Base-by-base conservation (phyloP, 2,113 vertebrate species). In the Vicugna pacos region DNA sequence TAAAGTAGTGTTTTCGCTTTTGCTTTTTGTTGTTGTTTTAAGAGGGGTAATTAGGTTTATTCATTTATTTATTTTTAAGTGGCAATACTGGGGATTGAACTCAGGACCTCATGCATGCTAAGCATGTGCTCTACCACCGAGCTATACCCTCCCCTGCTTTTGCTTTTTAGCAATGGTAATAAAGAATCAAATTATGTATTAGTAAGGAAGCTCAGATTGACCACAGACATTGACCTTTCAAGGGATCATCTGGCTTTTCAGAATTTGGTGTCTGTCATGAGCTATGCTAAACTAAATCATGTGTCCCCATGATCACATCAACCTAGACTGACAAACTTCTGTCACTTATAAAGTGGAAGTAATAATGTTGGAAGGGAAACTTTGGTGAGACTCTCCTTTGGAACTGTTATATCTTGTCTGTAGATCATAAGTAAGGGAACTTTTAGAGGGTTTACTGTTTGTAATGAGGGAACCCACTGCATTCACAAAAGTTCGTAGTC, bases 161-260 rank as follows among this genome's bases (percentile, higher is more conserved):
- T 79, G 17, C 16, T 54, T 92, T 75, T 85, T 85, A 82, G 54
- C 48, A 86, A n/a, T 77, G 1, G 38, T 65, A 65, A 65, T 88
- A 94, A 84, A 69, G 58, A 82, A 67, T 58, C 3, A 3, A 60
- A 52, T 58, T 38, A 22, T 54, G 13, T 70, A 30, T 87, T 96
- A 90, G 65, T 92, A 81, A 88, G 62, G 80, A 67, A 81, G 65
- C 67, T 65, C 46, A 89, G 69, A n/a, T 46, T 76, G 84, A 79
- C 80, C 38, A 4, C 6, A 24, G 58, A 46, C 42, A 42, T 28
- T 79, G 69, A 48, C 58, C 24, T 95, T 85, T 97, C 75, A 81
- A 32, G 52, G 58, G 76, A 46, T 91, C 73, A 24, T 76, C 62
- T 93, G 72, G 17, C n/a, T 81, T 60, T 54, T 32, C 22, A 70